These are phyloP conservation scores for Corythoichthys haematopterus DNA, from an alignment of 2,113 vertebrate species.

Conservation along the genomic window DNA sequence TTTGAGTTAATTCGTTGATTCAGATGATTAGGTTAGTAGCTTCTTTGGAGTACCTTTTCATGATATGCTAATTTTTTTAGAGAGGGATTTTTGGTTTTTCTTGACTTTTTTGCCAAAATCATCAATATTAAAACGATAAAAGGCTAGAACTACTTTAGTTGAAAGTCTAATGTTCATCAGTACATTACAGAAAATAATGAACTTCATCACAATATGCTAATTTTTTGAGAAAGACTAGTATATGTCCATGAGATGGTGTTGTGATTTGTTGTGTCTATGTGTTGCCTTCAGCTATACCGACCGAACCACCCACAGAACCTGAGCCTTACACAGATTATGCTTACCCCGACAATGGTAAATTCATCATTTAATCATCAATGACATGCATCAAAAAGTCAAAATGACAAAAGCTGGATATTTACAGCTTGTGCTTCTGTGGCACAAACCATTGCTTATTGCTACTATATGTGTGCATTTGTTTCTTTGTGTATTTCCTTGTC, in stretches of 20 bases:
- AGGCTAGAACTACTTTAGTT: too few relatives aligned
- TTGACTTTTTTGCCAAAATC: too few relatives aligned
- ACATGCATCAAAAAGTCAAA: not conserved
- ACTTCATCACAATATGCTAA: too few relatives aligned
- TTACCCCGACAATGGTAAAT: slow-evolving; percentile 58
- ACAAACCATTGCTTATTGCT: not conserved
- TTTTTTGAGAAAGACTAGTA: not conserved
- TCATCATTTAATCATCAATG: not conserved
- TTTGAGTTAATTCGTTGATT: too few relatives aligned
- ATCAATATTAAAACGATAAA: too few relatives aligned
- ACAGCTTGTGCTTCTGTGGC: not conserved
- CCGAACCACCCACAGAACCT: slow-evolving; percentile 48
- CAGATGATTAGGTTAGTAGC: too few relatives aligned
- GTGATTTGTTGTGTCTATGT: slow-evolving; percentile 40
- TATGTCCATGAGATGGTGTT: slow-evolving; percentile 1
- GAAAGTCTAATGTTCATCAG: too few relatives aligned
- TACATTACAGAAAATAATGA: too few relatives aligned
- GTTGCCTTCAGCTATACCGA: slow-evolving; percentile 40
- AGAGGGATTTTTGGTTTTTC: too few relatives aligned
- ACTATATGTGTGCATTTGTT: too few relatives aligned
- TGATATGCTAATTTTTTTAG: too few relatives aligned
- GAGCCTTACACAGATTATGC: slow-evolving; percentile 51
- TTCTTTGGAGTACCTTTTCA: too few relatives aligned
- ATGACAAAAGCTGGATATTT: not conserved
- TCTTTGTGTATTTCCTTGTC: slow-evolving; percentile 19